Evolutionary conservation across 1,140 invertebrate species (phyloP).

Genomic region (Nasonia longicornis): DNA sequence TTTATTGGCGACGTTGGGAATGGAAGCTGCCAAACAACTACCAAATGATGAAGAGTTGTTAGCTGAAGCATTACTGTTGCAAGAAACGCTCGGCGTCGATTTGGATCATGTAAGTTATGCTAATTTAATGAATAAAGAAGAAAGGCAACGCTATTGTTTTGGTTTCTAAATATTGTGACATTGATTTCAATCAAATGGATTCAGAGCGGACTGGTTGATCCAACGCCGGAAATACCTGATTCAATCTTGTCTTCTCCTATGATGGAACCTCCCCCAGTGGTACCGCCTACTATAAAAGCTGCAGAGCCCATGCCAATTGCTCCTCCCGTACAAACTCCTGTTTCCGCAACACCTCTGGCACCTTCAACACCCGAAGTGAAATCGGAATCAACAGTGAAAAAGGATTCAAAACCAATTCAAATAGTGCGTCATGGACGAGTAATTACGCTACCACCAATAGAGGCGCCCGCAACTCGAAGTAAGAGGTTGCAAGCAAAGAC

Average conservation of each 20-base stretch:
- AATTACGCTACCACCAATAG: slow-evolving; percentile 82
- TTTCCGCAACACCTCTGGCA: not conserved
- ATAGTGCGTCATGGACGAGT: slow-evolving; percentile 79
- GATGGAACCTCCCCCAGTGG: not conserved
- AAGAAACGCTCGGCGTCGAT: slow-evolving; percentile 67
- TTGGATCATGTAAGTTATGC: slow-evolving; percentile 58
- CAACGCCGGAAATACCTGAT: slow-evolving; percentile 32
- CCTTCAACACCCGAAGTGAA: not conserved
- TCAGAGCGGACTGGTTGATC: slow-evolving; percentile 34
- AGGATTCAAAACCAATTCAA: slow-evolving; percentile 72
- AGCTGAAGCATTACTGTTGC: slow-evolving; percentile 67
- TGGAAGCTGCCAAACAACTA: slow-evolving; percentile 63
- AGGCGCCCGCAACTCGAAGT: slow-evolving; percentile 79
- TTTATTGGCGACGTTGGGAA: slow-evolving; percentile 64
- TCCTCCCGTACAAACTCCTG: not conserved
- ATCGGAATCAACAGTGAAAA: slow-evolving; percentile 33
- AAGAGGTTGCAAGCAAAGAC: slow-evolving; percentile 65
- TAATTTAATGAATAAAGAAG: not conserved
- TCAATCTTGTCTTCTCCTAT: slow-evolving; percentile 38
- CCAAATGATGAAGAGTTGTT: slow-evolving; percentile 63
- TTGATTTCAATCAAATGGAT: not conserved
- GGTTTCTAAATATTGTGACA: not conserved
- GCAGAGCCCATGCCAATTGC: not conserved
- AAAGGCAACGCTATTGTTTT: not conserved
- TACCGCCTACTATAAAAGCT: not conserved